Conservation (phyloP, 2,113 vertebrate species). For the Microtus oregoni region DNA sequence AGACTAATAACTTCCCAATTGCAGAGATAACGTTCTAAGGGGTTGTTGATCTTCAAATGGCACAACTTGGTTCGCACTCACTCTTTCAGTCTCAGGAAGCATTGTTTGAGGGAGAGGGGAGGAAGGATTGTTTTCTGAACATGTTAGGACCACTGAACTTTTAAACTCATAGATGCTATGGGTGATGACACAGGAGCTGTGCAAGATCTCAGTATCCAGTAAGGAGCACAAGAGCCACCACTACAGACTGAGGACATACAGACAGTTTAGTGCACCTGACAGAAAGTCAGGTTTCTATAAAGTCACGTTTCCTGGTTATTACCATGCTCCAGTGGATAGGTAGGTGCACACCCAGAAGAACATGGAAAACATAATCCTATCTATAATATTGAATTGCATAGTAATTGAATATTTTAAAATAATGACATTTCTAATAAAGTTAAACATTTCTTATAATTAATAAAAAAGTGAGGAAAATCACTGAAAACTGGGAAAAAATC, state of each 20-base stretch:
- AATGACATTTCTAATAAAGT: background rate
- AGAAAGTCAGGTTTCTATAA: background rate
- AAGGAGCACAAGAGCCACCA: background rate
- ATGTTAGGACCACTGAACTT: background rate
- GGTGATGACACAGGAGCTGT: background rate
- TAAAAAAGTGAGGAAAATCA: background rate
- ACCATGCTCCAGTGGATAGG: background rate
- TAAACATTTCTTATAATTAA: background rate
- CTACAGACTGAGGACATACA: no score
- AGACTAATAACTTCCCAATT: background rate
- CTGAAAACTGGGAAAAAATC: background rate
- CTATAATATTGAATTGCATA: background rate
- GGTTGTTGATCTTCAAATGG: background rate
- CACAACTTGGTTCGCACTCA: background rate
- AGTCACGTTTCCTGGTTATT: background rate
- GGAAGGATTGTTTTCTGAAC: background rate
- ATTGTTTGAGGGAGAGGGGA: background rate
- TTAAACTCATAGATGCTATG: no score
- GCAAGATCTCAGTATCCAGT: no score
- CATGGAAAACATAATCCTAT: background rate
- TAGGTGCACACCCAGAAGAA: background rate
- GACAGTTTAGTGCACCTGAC: background rate
- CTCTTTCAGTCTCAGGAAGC: background rate
- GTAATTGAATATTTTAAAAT: background rate
- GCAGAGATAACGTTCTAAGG: background rate